A percentile compares a stretch with the other conserved stretches of the same genome.
Evolutionary conservation across 2,888 invertebrate genomes (phyloP).

Genomic region (Cosmorhoe ocellata): DNA sequence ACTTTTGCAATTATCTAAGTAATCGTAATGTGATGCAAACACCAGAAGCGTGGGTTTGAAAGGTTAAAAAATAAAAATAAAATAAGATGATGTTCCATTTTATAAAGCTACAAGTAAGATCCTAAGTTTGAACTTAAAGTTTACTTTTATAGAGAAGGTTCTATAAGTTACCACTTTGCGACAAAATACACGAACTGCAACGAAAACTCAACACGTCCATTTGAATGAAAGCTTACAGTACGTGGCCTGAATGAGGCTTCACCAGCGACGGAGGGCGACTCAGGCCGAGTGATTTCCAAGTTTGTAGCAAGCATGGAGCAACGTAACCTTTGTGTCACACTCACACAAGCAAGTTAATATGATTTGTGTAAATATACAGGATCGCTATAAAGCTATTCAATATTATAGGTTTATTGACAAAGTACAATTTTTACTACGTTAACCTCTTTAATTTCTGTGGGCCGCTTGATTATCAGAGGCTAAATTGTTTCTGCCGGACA

Average conservation of each 20-base stretch:
- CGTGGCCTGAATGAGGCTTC: constrained; percentile 49
- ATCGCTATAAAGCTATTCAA: no score
- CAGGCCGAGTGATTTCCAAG: constrained; percentile 43
- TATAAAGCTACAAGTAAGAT: no score
- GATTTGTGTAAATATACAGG: neutral
- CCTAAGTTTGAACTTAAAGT: neutral
- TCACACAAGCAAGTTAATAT: neutral
- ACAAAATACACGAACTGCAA: constrained; percentile 53
- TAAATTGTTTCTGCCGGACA: neutral
- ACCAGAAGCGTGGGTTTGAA: no score
- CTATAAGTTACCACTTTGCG: constrained; percentile 46
- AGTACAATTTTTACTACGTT: no score
- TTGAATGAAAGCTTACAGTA: constrained; percentile 53
- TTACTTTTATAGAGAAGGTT: constrained; percentile 29
- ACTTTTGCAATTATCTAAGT: no score
- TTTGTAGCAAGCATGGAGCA: constrained; percentile 21
- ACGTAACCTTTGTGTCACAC: neutral
- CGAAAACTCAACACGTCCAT: constrained; percentile 48
- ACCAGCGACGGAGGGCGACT: constrained; percentile 20
- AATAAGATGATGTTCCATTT: no score
- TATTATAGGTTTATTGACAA: no score
- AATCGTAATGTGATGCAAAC: no score
- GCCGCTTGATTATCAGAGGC: constrained; percentile 12
- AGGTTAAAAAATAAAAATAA: no score
- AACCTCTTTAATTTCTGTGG: neutral